Percentiles rank a stretch among this genome's conserved stretches.
Evolutionary conservation across 2,888 invertebrate species (phyloP).

Genomic region (Polydrusus cervinus): DNA sequence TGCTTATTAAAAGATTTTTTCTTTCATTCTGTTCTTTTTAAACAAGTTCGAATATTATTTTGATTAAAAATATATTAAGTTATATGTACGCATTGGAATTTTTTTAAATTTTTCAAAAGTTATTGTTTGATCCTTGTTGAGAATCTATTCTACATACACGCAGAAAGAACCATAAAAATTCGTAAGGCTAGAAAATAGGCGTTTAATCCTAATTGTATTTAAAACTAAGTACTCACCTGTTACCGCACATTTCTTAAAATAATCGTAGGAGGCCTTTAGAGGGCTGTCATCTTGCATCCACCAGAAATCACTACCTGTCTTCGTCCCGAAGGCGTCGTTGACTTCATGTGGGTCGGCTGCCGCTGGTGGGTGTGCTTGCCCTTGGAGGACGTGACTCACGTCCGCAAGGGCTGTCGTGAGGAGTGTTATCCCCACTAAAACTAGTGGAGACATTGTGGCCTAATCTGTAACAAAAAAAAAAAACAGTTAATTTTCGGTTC

Average conservation of each 20-base stretch:
- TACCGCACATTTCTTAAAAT: conserved; percentile 66
- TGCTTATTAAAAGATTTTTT: too few relatives aligned
- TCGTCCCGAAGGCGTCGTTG: conserved; percentile 58
- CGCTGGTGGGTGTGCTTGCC: conserved; percentile 59
- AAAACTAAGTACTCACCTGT: conserved; percentile 59
- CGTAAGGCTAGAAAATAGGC: too few relatives aligned
- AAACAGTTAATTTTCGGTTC: conserved; percentile 3
- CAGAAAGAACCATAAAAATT: too few relatives aligned
- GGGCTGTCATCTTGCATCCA: conserved; percentile 78
- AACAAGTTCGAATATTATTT: too few relatives aligned
- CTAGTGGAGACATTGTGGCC: conserved; percentile 65
- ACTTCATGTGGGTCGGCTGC: conserved; percentile 59
- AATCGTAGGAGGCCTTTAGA: conserved; percentile 72
- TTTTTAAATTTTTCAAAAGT: too few relatives aligned
- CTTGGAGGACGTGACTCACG: conserved; percentile 63
- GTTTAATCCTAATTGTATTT: neutral
- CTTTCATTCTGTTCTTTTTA: too few relatives aligned
- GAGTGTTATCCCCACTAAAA: conserved; percentile 66
- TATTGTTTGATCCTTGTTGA: too few relatives aligned
- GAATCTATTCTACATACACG: too few relatives aligned
- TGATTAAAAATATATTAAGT: too few relatives aligned
- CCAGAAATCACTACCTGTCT: conserved; percentile 74
- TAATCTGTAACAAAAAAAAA: conserved; percentile 34
- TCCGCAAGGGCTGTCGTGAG: conserved; percentile 61
- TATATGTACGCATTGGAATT: too few relatives aligned